A percentile compares a stretch with the other conserved stretches of the same genome.
phyloP scores from a whole-genome alignment of 2,888 invertebrate species.

The Aethes cnicana region DNA sequence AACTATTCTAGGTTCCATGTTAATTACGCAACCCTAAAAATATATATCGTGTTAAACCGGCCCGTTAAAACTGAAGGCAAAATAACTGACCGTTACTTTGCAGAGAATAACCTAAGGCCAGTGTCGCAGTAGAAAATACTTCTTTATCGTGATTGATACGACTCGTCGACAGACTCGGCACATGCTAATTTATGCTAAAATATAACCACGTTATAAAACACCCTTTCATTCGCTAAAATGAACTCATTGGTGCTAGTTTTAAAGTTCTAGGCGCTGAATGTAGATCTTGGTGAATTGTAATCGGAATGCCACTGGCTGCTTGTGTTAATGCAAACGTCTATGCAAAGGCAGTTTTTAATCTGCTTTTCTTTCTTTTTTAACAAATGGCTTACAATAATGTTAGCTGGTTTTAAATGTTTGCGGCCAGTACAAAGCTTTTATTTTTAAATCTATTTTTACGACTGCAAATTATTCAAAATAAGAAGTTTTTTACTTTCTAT shows the following conservation, averaged over 20 bases:
- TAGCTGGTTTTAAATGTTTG: no score
- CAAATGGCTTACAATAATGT: no score
- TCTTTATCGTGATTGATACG: conserved; percentile 45
- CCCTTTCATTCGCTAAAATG: conserved; percentile 8
- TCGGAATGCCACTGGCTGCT: conserved; percentile 37
- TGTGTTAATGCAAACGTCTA: conserved; percentile 41
- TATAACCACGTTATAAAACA: conserved; percentile 14
- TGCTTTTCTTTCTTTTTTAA: conserved; percentile 20
- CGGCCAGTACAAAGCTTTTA: no score
- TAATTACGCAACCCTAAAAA: no score
- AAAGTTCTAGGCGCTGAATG: conserved; percentile 1
- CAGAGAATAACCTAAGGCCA: conserved; percentile 23
- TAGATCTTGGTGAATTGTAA: conserved; percentile 31
- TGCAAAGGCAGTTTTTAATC: conserved; percentile 42
- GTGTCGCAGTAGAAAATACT: conserved; percentile 39
- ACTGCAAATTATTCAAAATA: no score
- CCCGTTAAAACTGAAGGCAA: conserved; percentile 8
- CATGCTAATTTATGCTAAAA: conserved; percentile 47
- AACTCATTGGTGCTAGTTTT: conserved; percentile 18
- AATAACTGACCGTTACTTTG: conserved; percentile 7
- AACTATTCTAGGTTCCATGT: no score
- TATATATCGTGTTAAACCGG: conserved; percentile 12
- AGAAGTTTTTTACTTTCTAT: no score
- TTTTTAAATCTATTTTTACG: no score
- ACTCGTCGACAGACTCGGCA: conserved; percentile 41